phyloP scores from a whole-genome alignment of 2,113 vertebrate genomes.

The Phaethon lepturus region DNA sequence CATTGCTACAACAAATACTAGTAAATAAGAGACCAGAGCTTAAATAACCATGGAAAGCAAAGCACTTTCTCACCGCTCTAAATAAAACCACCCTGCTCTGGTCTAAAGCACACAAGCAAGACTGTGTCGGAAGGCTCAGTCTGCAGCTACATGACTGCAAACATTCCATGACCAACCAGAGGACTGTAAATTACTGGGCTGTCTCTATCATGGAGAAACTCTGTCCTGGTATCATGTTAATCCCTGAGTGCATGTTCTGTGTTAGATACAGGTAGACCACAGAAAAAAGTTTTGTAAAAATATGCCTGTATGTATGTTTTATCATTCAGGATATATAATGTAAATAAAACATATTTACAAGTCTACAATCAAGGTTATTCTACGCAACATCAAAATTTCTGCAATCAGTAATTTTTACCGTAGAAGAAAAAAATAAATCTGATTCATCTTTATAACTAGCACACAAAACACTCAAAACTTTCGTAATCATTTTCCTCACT shows the following conservation, averaged over 20 bases:
- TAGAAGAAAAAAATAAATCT: not conserved
- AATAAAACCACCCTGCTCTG: not conserved
- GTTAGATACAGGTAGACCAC: not conserved
- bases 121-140: accelerated
- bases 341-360: not conserved
- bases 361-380: not conserved
- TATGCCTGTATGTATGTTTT: not conserved
- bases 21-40: not conserved
- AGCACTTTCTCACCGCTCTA: not conserved
- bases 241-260: not conserved
- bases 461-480: not conserved
- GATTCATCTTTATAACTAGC: not conserved
- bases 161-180: not conserved
- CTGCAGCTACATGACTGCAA: not conserved
- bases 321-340: not conserved
- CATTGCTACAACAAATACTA: not conserved
- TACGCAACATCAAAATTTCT: not conserved
- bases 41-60: not conserved
- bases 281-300: not conserved
- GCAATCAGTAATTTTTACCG: not conserved
- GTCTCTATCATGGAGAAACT: not conserved
- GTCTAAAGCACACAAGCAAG: not conserved
- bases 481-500: not conserved
- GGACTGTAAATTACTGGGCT: not conserved
- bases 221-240: not conserved